These are phyloP conservation scores for Drosophila simulans DNA, from an alignment of 1,140 invertebrate species.

Conservation along the genomic window DNA sequence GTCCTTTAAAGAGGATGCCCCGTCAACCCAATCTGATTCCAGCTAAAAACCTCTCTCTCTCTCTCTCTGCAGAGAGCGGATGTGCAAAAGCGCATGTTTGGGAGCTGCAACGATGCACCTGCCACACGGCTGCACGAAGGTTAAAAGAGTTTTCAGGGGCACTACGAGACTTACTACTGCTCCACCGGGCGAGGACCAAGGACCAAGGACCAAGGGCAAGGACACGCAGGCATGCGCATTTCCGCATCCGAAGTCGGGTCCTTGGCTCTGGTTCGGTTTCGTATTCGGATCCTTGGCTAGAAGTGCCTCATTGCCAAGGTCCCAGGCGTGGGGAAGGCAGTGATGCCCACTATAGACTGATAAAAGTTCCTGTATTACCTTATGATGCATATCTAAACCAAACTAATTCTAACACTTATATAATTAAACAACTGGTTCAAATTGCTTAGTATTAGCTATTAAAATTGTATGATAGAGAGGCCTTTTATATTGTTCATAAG, in stretches of 20 bases:
- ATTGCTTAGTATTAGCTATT: too few relatives aligned
- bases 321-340: slow-evolving; percentile 24
- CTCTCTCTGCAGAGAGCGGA: slow-evolving; percentile 18
- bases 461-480: too few relatives aligned
- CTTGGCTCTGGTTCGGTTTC: slow-evolving; percentile 29
- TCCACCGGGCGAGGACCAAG: slow-evolving; percentile 34
- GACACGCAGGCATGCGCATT: slow-evolving; percentile 83
- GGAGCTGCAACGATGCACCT: slow-evolving; percentile 59
- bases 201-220: slow-evolving; percentile 80
- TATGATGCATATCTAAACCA: too few relatives aligned
- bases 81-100: slow-evolving; percentile 66
- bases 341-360: background rate
- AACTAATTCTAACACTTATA: too few relatives aligned
- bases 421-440: too few relatives aligned
- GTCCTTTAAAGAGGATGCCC: slow-evolving; percentile 11
- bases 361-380: too few relatives aligned
- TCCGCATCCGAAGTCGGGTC: slow-evolving; percentile 61
- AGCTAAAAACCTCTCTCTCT: background rate
- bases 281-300: slow-evolving; percentile 29
- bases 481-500: too few relatives aligned
- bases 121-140: slow-evolving; percentile 72
- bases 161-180: slow-evolving; percentile 48
- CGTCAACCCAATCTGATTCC: background rate
- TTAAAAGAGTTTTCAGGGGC: slow-evolving; percentile 78
- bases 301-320: slow-evolving; percentile 62